Conservation (phyloP, 2,888 invertebrate genomes). For the Saturnia pavonia region DNA sequence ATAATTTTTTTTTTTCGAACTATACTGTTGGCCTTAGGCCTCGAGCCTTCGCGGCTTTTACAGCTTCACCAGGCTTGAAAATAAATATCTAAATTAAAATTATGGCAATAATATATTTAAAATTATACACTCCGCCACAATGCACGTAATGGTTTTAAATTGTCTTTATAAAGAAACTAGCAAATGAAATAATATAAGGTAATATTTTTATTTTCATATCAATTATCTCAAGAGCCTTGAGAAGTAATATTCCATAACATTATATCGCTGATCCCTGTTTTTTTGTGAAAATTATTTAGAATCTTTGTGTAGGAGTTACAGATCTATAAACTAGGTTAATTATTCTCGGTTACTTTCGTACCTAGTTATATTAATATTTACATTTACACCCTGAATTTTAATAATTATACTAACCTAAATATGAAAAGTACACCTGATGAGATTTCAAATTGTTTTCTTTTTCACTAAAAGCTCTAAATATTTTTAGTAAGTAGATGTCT, state of each 20-base stretch:
- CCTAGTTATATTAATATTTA: too few relatives aligned
- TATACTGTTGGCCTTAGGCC: too few relatives aligned
- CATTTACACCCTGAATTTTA: too few relatives aligned
- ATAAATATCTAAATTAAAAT: too few relatives aligned
- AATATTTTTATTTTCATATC: neutral
- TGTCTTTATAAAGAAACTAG: neutral
- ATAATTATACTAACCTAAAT: neutral
- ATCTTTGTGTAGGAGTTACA: neutral
- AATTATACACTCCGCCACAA: neutral
- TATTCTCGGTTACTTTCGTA: neutral
- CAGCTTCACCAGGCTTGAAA: too few relatives aligned
- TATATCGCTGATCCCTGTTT: neutral
- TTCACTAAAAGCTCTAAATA: neutral
- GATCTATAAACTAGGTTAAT: neutral
- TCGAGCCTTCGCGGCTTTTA: too few relatives aligned
- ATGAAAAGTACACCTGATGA: neutral
- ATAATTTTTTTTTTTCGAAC: too few relatives aligned
- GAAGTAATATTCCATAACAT: neutral
- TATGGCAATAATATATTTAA: too few relatives aligned
- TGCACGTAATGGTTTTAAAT: neutral
- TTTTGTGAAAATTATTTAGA: neutral
- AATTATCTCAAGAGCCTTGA: neutral
- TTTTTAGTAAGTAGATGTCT: neutral
- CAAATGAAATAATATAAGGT: neutral
- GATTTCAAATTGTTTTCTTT: neutral